Evolutionary conservation across 2,113 vertebrate species (phyloP).

Genomic region (Oreochromis tanganicae): DNA sequence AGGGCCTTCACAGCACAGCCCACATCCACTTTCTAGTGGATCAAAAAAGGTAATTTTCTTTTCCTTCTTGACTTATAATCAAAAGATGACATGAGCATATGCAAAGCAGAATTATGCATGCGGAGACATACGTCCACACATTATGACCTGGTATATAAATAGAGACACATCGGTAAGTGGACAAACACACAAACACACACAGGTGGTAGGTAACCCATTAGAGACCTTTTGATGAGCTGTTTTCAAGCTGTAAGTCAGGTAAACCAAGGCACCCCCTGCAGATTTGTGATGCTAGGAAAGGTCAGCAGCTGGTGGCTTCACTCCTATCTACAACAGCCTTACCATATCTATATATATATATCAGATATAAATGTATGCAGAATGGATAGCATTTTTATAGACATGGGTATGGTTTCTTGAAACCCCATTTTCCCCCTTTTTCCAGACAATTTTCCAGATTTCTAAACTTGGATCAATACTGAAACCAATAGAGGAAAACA

Average conservation of each 20-base stretch:
- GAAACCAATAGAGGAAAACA: not conserved
- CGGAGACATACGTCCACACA: not conserved
- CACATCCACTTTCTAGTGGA: constrained; percentile 22
- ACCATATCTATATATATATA: accelerated
- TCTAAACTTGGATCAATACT: constrained; percentile 13
- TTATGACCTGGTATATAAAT: not conserved
- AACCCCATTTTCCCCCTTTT: not conserved
- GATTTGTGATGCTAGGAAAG: constrained; percentile 50
- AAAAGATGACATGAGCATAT: not conserved
- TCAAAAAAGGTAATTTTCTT: constrained; percentile 44
- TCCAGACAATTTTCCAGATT: constrained; percentile 11
- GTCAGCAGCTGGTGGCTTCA: constrained; percentile 57
- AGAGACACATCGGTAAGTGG: not conserved
- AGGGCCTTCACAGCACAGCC: constrained; percentile 1
- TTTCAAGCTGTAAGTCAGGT: constrained; percentile 54
- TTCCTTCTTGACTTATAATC: constrained; percentile 27
- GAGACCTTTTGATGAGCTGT: constrained; percentile 60
- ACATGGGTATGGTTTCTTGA: not conserved
- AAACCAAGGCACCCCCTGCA: constrained; percentile 41
- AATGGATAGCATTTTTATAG: not conserved
- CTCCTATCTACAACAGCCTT: not conserved
- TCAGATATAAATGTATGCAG: accelerated
- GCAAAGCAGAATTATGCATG: not conserved
- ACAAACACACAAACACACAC: not conserved
- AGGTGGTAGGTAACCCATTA: constrained; percentile 46